Evolutionary conservation across 2,888 invertebrate species (phyloP).

Genomic region (Coelopa pilipes): DNA sequence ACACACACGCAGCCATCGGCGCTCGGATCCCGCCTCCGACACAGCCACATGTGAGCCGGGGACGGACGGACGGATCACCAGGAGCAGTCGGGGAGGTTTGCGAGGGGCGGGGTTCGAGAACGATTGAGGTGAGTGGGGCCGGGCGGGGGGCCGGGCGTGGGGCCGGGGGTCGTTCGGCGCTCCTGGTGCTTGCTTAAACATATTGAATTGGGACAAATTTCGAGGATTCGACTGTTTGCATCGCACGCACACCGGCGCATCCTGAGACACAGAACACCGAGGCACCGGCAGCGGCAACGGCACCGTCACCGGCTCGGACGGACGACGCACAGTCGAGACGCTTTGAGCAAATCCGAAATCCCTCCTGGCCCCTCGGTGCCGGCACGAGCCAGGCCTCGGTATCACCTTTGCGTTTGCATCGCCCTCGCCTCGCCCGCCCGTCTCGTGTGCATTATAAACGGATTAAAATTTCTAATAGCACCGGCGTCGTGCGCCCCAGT

Average conservation of each 20-base stretch:
- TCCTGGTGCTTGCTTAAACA: constrained; percentile 24
- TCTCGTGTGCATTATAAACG: constrained; percentile 63
- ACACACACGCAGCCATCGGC: constrained; percentile 49
- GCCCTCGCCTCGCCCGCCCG: constrained; percentile 55
- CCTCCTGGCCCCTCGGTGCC: not conserved
- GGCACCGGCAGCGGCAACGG: constrained; percentile 1
- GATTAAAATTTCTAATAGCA: constrained; percentile 63
- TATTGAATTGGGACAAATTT: constrained; percentile 43
- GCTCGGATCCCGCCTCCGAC: not conserved
- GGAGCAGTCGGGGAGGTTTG: no score
- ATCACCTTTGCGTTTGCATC: constrained; percentile 57
- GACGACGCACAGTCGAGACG: not conserved
- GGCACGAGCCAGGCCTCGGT: not conserved
- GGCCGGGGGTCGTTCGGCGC: no score
- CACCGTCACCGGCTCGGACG: not conserved
- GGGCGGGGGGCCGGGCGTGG: no score
- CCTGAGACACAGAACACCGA: not conserved
- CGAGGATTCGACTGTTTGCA: constrained; percentile 43
- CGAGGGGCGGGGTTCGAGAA: no score
- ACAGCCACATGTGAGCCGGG: no score
- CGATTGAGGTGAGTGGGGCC: no score
- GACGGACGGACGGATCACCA: no score
- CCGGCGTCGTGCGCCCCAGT: constrained; percentile 36
- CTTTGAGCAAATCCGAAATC: no score
- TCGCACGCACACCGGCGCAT: constrained; percentile 10